Evolutionary conservation across 2,797 vertebrate genomes (phyloP).

Genomic region (Tympanoctomys barrerae): DNA sequence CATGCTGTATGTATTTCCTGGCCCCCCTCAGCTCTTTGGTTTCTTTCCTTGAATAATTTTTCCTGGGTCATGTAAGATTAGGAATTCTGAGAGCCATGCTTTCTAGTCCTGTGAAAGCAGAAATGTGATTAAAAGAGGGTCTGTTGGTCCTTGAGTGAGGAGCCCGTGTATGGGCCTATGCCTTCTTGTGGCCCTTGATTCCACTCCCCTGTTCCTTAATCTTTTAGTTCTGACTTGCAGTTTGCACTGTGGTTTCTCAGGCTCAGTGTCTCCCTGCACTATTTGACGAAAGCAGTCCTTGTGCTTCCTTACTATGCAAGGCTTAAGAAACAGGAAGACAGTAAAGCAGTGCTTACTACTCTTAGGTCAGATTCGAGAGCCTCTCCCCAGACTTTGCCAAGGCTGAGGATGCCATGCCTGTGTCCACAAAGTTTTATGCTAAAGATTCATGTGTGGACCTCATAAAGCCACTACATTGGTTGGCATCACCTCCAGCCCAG

Average conservation of each 20-base stretch:
- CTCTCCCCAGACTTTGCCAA: background rate
- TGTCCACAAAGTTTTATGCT: background rate
- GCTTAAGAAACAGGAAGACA: background rate
- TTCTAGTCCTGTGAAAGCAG: rapidly evolving
- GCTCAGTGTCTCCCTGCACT: background rate
- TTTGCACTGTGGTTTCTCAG: background rate
- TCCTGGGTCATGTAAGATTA: too few species aligned
- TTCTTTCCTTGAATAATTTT: background rate
- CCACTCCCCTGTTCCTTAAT: rapidly evolving
- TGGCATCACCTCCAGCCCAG: too few species aligned
- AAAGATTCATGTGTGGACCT: background rate
- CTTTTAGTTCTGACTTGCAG: background rate
- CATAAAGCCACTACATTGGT: background rate
- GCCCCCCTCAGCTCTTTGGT: background rate
- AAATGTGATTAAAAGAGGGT: background rate
- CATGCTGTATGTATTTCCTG: constrained; percentile 93
- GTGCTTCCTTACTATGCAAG: background rate
- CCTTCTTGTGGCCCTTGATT: background rate
- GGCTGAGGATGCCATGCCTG: too few species aligned
- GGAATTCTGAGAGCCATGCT: background rate
- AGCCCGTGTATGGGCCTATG: background rate
- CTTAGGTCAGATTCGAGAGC: background rate
- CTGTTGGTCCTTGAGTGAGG: background rate
- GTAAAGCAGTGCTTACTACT: background rate
- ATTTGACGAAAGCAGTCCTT: background rate